Evolutionary conservation across 2,797 vertebrate genomes (phyloP).

Genomic region (Lithobates sylvaticus): DNA sequence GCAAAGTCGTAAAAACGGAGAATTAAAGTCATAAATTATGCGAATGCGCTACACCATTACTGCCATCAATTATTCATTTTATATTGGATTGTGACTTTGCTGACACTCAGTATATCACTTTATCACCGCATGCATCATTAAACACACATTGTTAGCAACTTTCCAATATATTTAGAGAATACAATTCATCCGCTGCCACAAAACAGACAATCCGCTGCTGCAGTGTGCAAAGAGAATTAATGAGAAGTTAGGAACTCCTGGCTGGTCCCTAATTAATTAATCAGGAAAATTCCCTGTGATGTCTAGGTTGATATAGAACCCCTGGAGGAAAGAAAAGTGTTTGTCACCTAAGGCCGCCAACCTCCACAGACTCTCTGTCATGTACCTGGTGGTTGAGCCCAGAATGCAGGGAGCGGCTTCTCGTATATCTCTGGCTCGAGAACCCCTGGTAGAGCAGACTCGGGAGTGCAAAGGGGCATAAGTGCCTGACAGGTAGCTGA

Average conservation of each 20-base stretch:
- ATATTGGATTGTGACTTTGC: not conserved
- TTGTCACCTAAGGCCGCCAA: no score
- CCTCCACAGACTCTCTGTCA: no score
- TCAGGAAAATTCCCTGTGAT: not conserved
- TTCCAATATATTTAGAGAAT: constrained; percentile 11
- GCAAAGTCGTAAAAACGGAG: not conserved
- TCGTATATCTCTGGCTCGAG: no score
- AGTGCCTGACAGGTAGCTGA: no score
- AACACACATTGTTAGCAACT: constrained; percentile 10
- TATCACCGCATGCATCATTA: not conserved
- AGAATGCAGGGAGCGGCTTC: no score
- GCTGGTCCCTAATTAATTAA: not conserved
- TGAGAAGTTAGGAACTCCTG: not conserved
- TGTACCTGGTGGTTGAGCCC: no score
- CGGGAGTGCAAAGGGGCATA: no score
- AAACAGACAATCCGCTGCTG: not conserved
- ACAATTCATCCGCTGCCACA: not conserved
- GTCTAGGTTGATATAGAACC: not conserved
- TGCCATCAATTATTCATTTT: constrained; percentile 7
- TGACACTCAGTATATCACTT: not conserved
- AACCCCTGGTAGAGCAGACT: no score
- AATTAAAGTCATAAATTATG: not conserved
- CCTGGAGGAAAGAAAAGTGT: no score
- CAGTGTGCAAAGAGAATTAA: not conserved
- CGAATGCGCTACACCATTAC: no score